phyloP scores from a whole-genome alignment of 2,797 vertebrate genomes.

The Manis javanica region DNA sequence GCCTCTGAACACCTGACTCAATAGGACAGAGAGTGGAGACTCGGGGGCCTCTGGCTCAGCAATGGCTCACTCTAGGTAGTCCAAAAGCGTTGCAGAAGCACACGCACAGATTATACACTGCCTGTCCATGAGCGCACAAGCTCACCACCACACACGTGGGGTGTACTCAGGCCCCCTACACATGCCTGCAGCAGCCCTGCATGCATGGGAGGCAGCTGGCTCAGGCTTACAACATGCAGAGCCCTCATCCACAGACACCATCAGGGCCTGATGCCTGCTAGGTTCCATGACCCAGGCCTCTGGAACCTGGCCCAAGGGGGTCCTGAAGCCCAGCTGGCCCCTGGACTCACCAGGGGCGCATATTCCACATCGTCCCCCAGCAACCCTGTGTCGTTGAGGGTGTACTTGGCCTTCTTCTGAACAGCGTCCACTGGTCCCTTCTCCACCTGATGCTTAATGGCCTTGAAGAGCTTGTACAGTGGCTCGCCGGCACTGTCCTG shows the following conservation, averaged over 20 bases:
- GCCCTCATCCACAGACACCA: no score
- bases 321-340: no score
- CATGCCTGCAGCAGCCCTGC: not conserved
- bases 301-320: not conserved
- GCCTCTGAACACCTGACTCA: not conserved
- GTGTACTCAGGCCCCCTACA: not conserved
- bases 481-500: constrained; percentile 98
- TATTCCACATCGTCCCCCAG: constrained; percentile 98
- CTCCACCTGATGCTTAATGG: constrained; percentile 99
- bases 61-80: accelerated
- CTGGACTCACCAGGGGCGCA: constrained; percentile 90
- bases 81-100: not conserved
- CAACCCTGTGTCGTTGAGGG: constrained; percentile 97
- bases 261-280: no score
- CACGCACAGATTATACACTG: not conserved
- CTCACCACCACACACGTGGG: accelerated
- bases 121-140: accelerated
- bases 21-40: not conserved
- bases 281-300: not conserved
- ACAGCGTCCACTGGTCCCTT: constrained; percentile 97
- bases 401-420: constrained; percentile 98
- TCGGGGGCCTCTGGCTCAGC: no score
- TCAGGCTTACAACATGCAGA: accelerated
- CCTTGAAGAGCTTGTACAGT: constrained; percentile 98
- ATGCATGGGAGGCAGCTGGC: not conserved